Base-by-base conservation (phyloP, 92 coral and sea anemone genomes). In the Epizoanthus stellaris region DNA sequence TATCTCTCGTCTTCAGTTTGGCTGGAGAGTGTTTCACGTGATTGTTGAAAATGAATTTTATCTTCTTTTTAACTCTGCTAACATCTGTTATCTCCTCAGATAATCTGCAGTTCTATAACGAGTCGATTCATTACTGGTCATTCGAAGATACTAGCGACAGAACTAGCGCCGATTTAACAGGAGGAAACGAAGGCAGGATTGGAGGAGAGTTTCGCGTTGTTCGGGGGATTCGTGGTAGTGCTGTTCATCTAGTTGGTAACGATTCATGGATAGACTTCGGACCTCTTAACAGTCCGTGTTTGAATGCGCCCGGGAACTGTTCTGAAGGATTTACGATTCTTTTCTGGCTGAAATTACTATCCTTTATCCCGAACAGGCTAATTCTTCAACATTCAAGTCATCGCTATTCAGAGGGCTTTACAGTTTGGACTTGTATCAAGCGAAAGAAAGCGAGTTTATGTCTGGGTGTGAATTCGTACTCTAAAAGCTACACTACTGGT, bases 141-240 rank as follows among this genome's bases (percentile, higher is more conserved):
- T 93, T 97, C 53, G 97, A 96, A 74, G 88, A 73, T 13, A 72
- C 87, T 58, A 63, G 34, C 70, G 79, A 73, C 45, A 80, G 79
- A 15, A 61, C 80, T 19, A 77, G 72, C 36, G 77, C 67, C 65
- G 97, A 94, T 77, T 84, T 89, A 79, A 86, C 70, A 13, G 95
- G 98, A 12, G 38, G 20, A 63, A 90, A 91, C 67, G 72, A 87
- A 25, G 98, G 95, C 15, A 75, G 57, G 39, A 84, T 97, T 17
- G 34, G 63, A 17, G 99, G 99, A 19, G 62, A 77, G 10, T 90
- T 91, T 65, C 81, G 80, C 6, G 11, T 61, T 12, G 60, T 93
- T 20, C 94, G 90, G 2, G 99, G 99, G 3, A 85, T 92, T 0
- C 93, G 91, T 75, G 99, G 95, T 38, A 80, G 85, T 39, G 99